A percentile compares a stretch with the other conserved stretches of the same genome.
These are phyloP conservation scores for Agriopis marginaria DNA, from an alignment of 2,888 invertebrate species.

Conservation along the genomic window DNA sequence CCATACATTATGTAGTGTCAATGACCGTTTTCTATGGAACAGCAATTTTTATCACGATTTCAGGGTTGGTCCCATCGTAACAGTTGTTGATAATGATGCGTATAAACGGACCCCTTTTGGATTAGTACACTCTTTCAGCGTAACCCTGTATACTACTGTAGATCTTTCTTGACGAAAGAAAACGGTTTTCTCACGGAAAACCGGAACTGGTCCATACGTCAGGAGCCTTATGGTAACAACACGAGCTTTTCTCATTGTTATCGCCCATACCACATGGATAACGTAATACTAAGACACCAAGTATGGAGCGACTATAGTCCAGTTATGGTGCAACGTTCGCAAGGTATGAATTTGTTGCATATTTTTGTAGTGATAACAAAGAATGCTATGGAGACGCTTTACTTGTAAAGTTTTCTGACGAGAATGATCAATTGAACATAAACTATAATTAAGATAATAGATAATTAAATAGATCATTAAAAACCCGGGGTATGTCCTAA, in stretches of 20 bases:
- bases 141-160: background rate
- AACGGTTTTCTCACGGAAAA: constrained; percentile 13
- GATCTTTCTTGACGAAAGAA: background rate
- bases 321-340: constrained; percentile 21
- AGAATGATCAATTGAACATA: background rate
- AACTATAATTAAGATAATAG: too few species aligned
- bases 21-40: too few species aligned
- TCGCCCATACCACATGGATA: constrained; percentile 7
- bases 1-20: too few species aligned
- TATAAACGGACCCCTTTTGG: too few species aligned
- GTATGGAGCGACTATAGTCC: constrained; percentile 13
- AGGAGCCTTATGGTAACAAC: background rate
- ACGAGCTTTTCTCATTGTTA: constrained; percentile 22
- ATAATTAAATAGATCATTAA: too few species aligned
- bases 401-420: background rate
- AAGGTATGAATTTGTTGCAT: constrained; percentile 23
- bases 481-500: too few species aligned
- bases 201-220: constrained; percentile 5
- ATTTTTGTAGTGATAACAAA: constrained; percentile 14
- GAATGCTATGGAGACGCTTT: constrained; percentile 1
- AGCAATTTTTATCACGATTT: too few species aligned
- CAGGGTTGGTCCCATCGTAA: too few species aligned
- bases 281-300: constrained; percentile 13
- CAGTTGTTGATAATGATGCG: too few species aligned
- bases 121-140: too few species aligned